A percentile compares a stretch with the other conserved stretches of the same genome.
phyloP scores from a whole-genome alignment of 2,888 invertebrate species.

The Acanthosepion lycidas region DNA sequence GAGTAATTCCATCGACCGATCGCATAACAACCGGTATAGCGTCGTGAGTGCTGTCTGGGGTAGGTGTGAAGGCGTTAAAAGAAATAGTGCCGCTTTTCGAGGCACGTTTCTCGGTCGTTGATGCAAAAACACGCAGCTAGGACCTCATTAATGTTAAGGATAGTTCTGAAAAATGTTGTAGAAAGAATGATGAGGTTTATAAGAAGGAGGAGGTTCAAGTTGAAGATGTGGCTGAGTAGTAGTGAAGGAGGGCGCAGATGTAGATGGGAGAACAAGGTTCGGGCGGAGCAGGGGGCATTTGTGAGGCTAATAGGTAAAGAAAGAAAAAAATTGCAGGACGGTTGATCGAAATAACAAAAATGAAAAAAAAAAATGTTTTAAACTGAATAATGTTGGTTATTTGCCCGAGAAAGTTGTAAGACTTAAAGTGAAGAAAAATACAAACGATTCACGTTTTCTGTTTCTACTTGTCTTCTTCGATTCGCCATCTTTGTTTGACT shows the following conservation, averaged over 20 bases:
- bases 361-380: neutral
- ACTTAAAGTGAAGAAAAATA: neutral
- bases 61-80: conserved; percentile 23
- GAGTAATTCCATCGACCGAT: conserved; percentile 2
- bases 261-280: neutral
- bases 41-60: neutral
- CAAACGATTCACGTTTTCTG: neutral
- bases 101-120: conserved; percentile 7
- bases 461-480: too few species aligned
- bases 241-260: neutral
- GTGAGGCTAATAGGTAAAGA: too few species aligned
- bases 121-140: conserved; percentile 33
- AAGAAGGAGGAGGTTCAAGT: neutral
- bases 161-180: conserved; percentile 14
- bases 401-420: neutral
- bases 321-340: too few species aligned
- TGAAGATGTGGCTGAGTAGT: neutral
- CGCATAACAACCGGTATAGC: neutral
- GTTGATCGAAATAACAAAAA: neutral
- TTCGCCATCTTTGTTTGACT: too few species aligned
- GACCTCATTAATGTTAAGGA: conserved; percentile 7
- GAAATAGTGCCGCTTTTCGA: neutral
- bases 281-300: accelerated
- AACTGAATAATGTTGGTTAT: neutral
- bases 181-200: neutral